These are phyloP conservation scores for Toxostoma redivivum DNA, from an alignment of 2,113 vertebrate genomes.

Conservation along the genomic window DNA sequence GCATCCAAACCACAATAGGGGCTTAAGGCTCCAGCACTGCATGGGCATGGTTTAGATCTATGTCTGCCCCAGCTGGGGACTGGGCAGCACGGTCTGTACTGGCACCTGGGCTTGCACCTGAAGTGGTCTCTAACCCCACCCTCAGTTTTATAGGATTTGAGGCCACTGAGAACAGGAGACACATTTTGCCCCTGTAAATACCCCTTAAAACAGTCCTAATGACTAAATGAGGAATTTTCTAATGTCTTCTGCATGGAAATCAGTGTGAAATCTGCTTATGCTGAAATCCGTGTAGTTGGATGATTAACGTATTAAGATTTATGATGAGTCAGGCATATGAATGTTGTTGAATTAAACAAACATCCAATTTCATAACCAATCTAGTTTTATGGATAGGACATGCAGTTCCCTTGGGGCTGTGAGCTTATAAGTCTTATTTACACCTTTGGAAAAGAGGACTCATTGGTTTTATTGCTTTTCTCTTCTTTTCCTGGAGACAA, in stretches of 20 bases:
- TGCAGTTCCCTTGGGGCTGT: background rate
- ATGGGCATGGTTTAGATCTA: background rate
- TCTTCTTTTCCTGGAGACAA: background rate
- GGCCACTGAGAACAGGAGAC: background rate
- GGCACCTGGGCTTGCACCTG: background rate
- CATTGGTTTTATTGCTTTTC: background rate
- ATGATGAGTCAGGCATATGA: background rate
- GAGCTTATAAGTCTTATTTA: constrained; percentile 12
- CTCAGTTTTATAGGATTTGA: background rate
- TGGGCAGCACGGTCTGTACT: background rate
- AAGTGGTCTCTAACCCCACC: too few relatives aligned
- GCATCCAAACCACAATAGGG: fast-evolving
- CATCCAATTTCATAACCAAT: background rate
- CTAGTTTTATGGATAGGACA: background rate
- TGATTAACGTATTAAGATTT: background rate
- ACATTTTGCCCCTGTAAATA: background rate
- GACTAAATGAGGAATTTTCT: background rate
- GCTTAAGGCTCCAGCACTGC: background rate
- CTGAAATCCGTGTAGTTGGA: background rate
- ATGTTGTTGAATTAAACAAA: background rate
- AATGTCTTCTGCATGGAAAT: background rate
- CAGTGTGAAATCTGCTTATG: background rate
- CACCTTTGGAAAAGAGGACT: background rate
- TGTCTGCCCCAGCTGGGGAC: background rate
- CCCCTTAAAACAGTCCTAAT: background rate